Conservation (phyloP, 2,888 invertebrate species). For the Argyresthia goedartella region DNA sequence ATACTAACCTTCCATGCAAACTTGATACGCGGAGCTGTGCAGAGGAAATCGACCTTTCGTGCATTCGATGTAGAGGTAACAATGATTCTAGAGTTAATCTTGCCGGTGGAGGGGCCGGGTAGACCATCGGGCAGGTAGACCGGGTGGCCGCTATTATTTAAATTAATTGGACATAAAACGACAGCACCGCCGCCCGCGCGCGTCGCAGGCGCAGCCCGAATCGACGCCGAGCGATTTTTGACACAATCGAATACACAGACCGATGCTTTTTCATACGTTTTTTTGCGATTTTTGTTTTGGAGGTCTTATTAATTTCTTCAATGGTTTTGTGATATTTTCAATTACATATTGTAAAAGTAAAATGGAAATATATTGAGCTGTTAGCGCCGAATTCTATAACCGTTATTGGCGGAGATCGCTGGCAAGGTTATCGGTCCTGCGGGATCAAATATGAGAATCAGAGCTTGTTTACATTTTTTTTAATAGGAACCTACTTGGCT, state of each 20-base stretch:
- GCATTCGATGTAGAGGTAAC: neutral
- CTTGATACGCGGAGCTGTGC: neutral
- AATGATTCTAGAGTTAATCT: neutral
- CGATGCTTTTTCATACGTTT: neutral
- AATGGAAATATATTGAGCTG: too few species aligned
- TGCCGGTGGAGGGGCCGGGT: constrained; percentile 6
- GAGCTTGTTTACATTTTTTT: too few species aligned
- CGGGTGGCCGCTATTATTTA: constrained; percentile 60
- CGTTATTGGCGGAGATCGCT: too few species aligned
- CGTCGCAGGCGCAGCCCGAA: constrained; percentile 10
- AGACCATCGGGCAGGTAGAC: constrained; percentile 40
- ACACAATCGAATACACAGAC: neutral
- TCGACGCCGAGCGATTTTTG: neutral
- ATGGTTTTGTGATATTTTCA: too few species aligned
- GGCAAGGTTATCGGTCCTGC: too few species aligned
- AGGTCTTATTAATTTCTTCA: too few species aligned
- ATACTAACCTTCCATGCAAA: neutral
- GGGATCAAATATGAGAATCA: too few species aligned
- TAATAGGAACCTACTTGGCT: too few species aligned
- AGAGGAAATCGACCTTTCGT: neutral
- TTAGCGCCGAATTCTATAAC: too few species aligned
- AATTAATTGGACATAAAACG: constrained; percentile 66
- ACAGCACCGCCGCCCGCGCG: constrained; percentile 24
- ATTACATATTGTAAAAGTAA: too few species aligned
- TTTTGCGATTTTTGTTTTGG: too few species aligned